Evolutionary conservation across 2,888 invertebrate species (phyloP), one percentile per base, ranked within the genome.

Genomic region (Barypeithes pellucidus): DNA sequence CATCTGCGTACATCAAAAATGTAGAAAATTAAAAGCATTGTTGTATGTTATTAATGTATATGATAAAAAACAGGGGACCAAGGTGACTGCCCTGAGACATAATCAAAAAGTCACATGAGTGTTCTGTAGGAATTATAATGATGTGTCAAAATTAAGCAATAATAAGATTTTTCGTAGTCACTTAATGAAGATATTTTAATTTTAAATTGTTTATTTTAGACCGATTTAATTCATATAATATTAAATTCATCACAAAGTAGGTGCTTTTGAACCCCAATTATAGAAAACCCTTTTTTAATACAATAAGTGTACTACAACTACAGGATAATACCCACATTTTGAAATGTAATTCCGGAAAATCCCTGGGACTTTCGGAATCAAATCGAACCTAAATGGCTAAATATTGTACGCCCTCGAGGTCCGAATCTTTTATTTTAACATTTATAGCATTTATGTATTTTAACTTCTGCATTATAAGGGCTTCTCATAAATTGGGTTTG

Each of bases 271-370:
- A 43, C 43, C 43, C 43, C 8, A 43, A 43, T 43, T 43, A n/a
- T n/a, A 39, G 12, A 4, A n/a, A 16, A 43, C 14, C 16, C 43
- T 3, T 43, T 43, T 16, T 16, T n/a, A 1, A 3, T 43, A 43
- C 16, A 16, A 16, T 16, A 16, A 4, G 7, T 5, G n/a, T 12
- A 0, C 43, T 43, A 3, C n/a, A 39, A 43, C 0, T 43, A 43
- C 16, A 14, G 16, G 3, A 43, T 43, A 43, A 43, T 1, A n/a
- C 43, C 43, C 43, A 43, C 43, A 43, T 16, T 43, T 43, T n/a
- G 7, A 43, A 43, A 43, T 43, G 14, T 4, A 43, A 43, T 43
- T 43, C 43, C 43, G 16, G 39, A 43, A 43, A 43, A 16, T n/a
- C 43, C 3, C n/a, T 3, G 43, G 43, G 43, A 16, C n/a, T 43